A percentile compares a stretch with the other conserved stretches of the same genome.
Evolutionary conservation across 92 coral and sea anemone species (phyloP).

Genomic region (Diadumene lineata): DNA sequence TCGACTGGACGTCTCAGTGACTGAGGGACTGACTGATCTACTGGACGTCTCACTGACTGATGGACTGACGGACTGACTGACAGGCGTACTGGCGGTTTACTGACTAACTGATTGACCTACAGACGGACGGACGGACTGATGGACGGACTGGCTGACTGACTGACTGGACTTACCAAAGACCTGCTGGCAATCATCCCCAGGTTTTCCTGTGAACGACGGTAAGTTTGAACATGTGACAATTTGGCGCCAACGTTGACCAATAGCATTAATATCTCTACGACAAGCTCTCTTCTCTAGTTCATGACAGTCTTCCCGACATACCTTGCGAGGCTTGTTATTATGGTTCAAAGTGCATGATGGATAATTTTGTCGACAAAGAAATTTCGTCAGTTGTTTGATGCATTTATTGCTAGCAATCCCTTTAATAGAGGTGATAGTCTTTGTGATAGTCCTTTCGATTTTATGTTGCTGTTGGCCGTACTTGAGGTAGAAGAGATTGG

Average conservation of each 20-base stretch:
- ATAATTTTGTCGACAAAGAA: constrained; percentile 20
- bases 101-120: no score
- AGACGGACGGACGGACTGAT: no score
- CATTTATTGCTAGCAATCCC: constrained; percentile 7
- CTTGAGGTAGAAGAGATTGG: constrained; percentile 9
- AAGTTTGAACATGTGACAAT: constrained; percentile 21
- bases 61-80: no score
- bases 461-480: constrained; percentile 20
- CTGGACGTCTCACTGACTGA: no score
- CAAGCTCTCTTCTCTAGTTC: constrained; percentile 25
- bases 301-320: constrained; percentile 45
- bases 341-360: constrained; percentile 34
- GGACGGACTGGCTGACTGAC: not conserved
- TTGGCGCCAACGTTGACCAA: constrained; percentile 19
- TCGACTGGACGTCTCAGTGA: no score
- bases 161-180: constrained; percentile 17
- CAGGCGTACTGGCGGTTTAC: no score
- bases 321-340: constrained; percentile 22
- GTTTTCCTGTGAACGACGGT: constrained; percentile 7
- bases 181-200: constrained; percentile 8
- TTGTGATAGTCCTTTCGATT: constrained; percentile 5
- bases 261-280: constrained; percentile 21
- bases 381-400: constrained; percentile 19
- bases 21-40: no score
- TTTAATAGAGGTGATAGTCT: constrained; percentile 2